A percentile compares a stretch with the other conserved stretches of the same genome.
These are phyloP conservation scores for Tragopan temminckii DNA, from an alignment of 2,797 vertebrate genomes.

Conservation along the genomic window DNA sequence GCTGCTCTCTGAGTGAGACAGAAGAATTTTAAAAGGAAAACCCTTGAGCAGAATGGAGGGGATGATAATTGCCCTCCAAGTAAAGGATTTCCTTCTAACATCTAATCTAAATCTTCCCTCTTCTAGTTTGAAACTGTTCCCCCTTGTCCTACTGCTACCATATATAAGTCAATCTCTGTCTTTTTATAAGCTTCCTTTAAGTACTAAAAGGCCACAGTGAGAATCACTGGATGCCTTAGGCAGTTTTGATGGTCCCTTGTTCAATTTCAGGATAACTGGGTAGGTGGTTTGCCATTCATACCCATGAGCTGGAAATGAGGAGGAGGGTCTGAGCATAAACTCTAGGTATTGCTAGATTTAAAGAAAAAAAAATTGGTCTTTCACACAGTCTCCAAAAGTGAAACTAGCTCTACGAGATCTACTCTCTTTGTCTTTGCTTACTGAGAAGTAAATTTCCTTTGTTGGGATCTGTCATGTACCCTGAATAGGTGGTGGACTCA, in stretches of 20 bases:
- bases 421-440: not conserved
- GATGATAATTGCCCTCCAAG: not conserved
- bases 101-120: no score
- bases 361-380: not conserved
- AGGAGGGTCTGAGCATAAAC: not conserved
- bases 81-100: no score
- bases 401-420: not conserved
- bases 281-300: not conserved
- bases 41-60: not conserved
- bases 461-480: accelerated
- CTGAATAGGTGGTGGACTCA: not conserved
- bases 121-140: no score
- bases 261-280: not conserved
- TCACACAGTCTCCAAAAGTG: not conserved
- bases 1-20: not conserved
- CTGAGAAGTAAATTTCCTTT: not conserved
- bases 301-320: not conserved
- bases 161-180: no score
- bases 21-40: not conserved
- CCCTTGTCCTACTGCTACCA: no score
- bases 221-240: not conserved
- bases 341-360: not conserved
- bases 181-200: no score
- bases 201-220: no score
- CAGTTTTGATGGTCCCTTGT: no score